These are phyloP conservation scores for Cheiracanthium punctorium DNA, from an alignment of 2,888 invertebrate genomes.

Conservation along the genomic window DNA sequence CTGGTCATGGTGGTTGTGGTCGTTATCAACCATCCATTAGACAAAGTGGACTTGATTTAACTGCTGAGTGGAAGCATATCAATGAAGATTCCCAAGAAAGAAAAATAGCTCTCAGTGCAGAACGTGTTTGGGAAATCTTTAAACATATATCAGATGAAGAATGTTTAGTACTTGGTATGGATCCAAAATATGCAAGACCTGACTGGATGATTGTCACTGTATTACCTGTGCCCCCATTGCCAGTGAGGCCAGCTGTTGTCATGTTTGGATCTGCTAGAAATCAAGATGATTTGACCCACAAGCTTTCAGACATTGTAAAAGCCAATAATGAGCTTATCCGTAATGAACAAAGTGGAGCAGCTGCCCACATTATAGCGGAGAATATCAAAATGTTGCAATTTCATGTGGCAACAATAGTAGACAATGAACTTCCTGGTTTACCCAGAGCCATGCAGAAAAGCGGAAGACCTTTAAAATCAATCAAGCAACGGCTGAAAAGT, in stretches of 20 bases:
- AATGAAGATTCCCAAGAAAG: conserved; percentile 99
- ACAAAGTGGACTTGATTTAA: conserved; percentile 91
- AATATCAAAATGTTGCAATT: conserved; percentile 98
- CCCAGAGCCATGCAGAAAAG: conserved; percentile 98
- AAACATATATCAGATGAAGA: conserved; percentile 98
- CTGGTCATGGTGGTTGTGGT: conserved; percentile 95
- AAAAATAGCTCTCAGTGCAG: conserved; percentile 93
- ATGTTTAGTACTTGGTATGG: conserved; percentile 94
- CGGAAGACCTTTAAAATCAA: conserved; percentile 97
- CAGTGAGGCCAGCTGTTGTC: conserved; percentile 97
- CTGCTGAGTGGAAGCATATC: conserved; percentile 98
- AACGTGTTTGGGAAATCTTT: conserved; percentile 97
- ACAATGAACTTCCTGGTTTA: conserved; percentile 99
- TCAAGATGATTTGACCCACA: conserved; percentile 98
- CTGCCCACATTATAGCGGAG: conserved; percentile 96
- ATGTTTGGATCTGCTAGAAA: conserved; percentile 99
- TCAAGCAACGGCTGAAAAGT: conserved; percentile 95
- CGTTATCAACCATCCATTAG: conserved; percentile 96
- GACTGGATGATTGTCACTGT: conserved; percentile 99
- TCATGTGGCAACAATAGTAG: conserved; percentile 97
- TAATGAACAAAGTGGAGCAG: conserved; percentile 97
- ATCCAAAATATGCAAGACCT: conserved; percentile 96
- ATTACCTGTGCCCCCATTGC: conserved; percentile 95
- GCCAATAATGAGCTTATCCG: conserved; percentile 95
- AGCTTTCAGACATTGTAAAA: conserved; percentile 98